Percentiles rank a stretch among this genome's conserved stretches.
phyloP scores from a whole-genome alignment of 2,113 vertebrate genomes.

The Clarias batrachus region DNA sequence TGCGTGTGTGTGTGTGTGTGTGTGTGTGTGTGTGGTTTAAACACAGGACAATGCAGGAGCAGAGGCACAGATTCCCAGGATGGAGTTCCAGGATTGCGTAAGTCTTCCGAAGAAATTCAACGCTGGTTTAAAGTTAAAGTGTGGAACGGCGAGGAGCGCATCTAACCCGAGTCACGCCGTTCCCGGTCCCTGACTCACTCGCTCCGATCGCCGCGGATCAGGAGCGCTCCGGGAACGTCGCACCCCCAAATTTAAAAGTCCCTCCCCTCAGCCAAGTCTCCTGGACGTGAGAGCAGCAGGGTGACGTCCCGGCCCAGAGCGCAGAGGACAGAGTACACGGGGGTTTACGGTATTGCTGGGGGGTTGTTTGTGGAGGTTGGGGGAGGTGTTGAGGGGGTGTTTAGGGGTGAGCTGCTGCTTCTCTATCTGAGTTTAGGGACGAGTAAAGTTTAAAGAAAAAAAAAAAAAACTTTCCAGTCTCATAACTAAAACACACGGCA shows the following conservation, averaged over 20 bases:
- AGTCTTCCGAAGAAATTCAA: conserved; percentile 37
- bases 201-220: conserved; percentile 31
- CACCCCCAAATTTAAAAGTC: neutral
- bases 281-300: neutral
- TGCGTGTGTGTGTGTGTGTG: neutral
- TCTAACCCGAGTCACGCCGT: conserved; percentile 48
- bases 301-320: neutral
- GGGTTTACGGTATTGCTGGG: neutral
- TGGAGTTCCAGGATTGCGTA: conserved; percentile 46
- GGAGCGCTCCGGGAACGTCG: conserved; percentile 24
- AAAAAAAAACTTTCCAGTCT: neutral
- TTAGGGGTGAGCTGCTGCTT: neutral
- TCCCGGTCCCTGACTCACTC: conserved; percentile 36
- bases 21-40: conserved; percentile 17
- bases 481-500: neutral
- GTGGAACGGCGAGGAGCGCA: conserved; percentile 6
- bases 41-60: conserved; percentile 35
- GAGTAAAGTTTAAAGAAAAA: neutral
- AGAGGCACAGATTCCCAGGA: conserved; percentile 44
- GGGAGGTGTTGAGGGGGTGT: neutral
- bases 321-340: too few species aligned
- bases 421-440: neutral
- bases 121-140: conserved; percentile 1
- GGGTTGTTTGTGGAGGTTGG: neutral
- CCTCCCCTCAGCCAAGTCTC: neutral